Evolutionary conservation across 1,140 invertebrate genomes (phyloP).

Genomic region (Asbolus verrucosus): DNA sequence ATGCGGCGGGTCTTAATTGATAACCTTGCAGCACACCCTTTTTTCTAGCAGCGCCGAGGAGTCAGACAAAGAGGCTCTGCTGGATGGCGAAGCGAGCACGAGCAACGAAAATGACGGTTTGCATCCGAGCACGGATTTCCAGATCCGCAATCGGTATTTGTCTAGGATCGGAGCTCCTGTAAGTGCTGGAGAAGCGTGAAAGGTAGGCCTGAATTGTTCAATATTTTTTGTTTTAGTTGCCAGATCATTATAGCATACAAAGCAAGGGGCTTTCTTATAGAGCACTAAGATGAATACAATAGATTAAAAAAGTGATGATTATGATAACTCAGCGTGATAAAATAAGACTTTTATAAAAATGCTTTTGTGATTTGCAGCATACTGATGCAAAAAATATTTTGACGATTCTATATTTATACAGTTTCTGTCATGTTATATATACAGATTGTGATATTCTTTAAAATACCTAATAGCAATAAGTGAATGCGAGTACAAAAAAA

Average conservation of each 20-base stretch:
- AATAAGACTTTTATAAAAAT: slow-evolving; percentile 17
- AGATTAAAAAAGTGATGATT: slow-evolving; percentile 20
- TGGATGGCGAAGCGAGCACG: slow-evolving; percentile 67
- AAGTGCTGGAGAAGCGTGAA: slow-evolving; percentile 56
- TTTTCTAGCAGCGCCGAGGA: slow-evolving; percentile 66
- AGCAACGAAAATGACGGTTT: slow-evolving; percentile 62
- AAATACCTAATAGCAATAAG: too few relatives aligned
- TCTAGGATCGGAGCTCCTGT: slow-evolving; percentile 72
- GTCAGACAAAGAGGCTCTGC: slow-evolving; percentile 69
- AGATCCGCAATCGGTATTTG: slow-evolving; percentile 74
- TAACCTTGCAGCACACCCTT: too few relatives aligned
- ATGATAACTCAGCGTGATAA: not conserved
- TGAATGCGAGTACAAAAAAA: too few relatives aligned
- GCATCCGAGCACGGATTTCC: slow-evolving; percentile 72
- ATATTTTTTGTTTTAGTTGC: slow-evolving; percentile 63
- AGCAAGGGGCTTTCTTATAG: slow-evolving; percentile 62
- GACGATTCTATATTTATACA: too few relatives aligned
- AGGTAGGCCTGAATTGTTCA: slow-evolving; percentile 30
- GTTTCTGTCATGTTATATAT: too few relatives aligned
- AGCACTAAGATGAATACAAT: slow-evolving; percentile 54
- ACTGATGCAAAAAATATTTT: too few relatives aligned
- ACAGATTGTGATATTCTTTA: too few relatives aligned
- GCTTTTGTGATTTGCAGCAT: not conserved
- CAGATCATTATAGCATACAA: slow-evolving; percentile 60
- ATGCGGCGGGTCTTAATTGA: too few relatives aligned